Evolutionary conservation across 2,113 vertebrate genomes (phyloP).

Genomic region (Smithornis capensis): DNA sequence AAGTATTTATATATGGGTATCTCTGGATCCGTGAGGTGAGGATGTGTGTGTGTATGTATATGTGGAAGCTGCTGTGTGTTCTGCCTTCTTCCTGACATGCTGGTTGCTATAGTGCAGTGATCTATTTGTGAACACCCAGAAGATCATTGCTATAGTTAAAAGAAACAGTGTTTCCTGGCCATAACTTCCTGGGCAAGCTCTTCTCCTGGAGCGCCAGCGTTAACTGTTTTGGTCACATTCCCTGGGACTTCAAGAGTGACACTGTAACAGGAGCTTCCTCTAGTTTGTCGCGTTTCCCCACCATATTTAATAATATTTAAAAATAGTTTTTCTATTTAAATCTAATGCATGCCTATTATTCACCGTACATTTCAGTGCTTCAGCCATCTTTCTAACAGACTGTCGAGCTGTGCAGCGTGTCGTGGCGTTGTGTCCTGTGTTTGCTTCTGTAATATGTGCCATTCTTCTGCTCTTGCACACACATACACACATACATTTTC

Average conservation of each 20-base stretch:
- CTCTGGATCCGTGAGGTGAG: background rate
- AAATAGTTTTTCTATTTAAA: slow-evolving; percentile 59
- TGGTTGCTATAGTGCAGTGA: slow-evolving; percentile 74
- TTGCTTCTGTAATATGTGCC: background rate
- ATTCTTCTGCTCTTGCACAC: background rate
- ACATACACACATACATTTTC: background rate
- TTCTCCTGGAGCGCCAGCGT: slow-evolving; percentile 33
- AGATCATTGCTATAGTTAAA: slow-evolving; percentile 71
- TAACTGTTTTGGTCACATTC: background rate
- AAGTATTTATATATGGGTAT: background rate
- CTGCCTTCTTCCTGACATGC: slow-evolving; percentile 68
- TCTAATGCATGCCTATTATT: slow-evolving; percentile 53
- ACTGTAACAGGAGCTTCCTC: background rate
- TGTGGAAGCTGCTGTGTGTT: slow-evolving; percentile 47
- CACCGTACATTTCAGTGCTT: slow-evolving; percentile 35
- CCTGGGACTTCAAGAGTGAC: background rate
- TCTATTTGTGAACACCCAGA: slow-evolving; percentile 77
- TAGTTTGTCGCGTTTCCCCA: background rate
- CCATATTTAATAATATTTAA: slow-evolving; percentile 22
- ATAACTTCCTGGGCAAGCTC: slow-evolving; percentile 73
- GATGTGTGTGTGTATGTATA: background rate
- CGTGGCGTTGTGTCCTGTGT: background rate
- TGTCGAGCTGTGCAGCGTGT: background rate
- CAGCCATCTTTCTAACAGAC: slow-evolving; percentile 59
- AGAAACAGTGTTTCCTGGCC: slow-evolving; percentile 74